These are phyloP conservation scores for Liodrosophila aerea DNA, from an alignment of 2,888 invertebrate genomes.

Conservation along the genomic window DNA sequence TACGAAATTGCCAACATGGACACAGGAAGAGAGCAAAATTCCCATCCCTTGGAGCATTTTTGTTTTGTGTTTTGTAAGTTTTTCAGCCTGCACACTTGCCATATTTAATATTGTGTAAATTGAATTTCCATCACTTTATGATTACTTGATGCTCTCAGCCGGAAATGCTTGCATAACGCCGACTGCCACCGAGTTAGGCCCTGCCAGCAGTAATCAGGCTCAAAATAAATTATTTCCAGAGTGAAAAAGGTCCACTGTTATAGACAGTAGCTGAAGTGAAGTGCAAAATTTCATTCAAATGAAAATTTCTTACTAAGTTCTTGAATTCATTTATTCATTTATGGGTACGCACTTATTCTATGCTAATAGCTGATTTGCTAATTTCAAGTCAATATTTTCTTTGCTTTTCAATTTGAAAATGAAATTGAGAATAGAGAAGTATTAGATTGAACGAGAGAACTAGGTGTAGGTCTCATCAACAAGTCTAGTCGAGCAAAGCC, in stretches of 20 bases:
- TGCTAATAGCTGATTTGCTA: too few relatives aligned
- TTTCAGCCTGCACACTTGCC: constrained; percentile 44
- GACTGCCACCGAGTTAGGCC: constrained; percentile 14
- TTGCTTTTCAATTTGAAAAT: too few relatives aligned
- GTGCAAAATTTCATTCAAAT: too few relatives aligned
- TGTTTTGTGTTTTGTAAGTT: constrained; percentile 2
- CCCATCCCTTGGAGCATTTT: not conserved
- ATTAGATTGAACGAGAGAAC: too few relatives aligned
- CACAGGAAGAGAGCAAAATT: constrained; percentile 5
- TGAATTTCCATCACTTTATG: constrained; percentile 79
- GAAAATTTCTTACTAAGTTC: not conserved
- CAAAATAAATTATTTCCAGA: constrained; percentile 30
- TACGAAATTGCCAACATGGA: constrained; percentile 48
- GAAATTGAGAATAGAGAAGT: too few relatives aligned
- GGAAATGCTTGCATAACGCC: constrained; percentile 55
- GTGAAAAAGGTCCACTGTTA: not conserved
- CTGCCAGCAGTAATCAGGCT: constrained; percentile 17
- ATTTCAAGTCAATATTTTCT: too few relatives aligned
- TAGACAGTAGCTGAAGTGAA: not conserved
- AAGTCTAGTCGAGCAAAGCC: too few relatives aligned
- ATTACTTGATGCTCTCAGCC: constrained; percentile 69
- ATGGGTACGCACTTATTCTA: too few relatives aligned
- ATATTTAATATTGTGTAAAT: constrained; percentile 78
- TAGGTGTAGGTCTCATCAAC: too few relatives aligned
- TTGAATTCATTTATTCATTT: not conserved